A percentile compares a stretch with the other conserved stretches of the same genome.
phyloP scores from a whole-genome alignment of 2,113 vertebrate genomes.

The Anseranas semipalmata region DNA sequence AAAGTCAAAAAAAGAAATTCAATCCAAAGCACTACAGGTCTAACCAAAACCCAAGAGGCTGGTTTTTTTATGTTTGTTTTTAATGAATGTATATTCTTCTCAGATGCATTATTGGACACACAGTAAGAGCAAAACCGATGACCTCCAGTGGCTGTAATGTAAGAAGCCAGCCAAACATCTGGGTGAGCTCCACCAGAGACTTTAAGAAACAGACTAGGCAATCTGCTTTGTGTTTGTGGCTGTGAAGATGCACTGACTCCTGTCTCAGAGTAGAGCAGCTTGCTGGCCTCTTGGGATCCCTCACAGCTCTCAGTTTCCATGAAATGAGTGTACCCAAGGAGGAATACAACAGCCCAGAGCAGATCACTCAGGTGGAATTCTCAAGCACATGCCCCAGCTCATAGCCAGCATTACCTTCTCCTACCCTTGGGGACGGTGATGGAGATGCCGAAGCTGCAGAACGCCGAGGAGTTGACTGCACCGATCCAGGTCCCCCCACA shows the following conservation, averaged over 20 bases:
- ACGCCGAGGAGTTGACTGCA: slow-evolving; percentile 91
- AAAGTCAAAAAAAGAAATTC: not conserved
- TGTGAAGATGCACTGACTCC: not conserved
- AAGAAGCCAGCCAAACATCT: not conserved
- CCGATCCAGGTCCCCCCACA: slow-evolving; percentile 78
- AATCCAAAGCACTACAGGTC: not conserved
- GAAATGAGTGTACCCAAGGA: fast-evolving
- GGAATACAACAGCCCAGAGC: not conserved
- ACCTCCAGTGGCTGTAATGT: not conserved
- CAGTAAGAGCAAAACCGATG: not conserved
- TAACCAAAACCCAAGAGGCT: not conserved
- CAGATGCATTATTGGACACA: not conserved
- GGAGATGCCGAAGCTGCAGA: slow-evolving; percentile 82
- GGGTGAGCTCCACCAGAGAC: not conserved
- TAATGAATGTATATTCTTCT: not conserved
- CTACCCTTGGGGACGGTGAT: slow-evolving; percentile 82
- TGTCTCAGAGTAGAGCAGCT: not conserved
- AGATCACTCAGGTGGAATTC: not conserved
- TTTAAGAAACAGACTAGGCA: not conserved
- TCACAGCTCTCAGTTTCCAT: not conserved
- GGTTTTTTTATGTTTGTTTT: not conserved
- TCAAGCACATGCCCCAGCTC: not conserved
- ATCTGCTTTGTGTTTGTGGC: not conserved
- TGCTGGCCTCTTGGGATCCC: not conserved
- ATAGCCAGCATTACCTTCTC: slow-evolving; percentile 77